phyloP scores from a whole-genome alignment of 1,140 invertebrate genomes.

The Geopemphigus sp. region DNA sequence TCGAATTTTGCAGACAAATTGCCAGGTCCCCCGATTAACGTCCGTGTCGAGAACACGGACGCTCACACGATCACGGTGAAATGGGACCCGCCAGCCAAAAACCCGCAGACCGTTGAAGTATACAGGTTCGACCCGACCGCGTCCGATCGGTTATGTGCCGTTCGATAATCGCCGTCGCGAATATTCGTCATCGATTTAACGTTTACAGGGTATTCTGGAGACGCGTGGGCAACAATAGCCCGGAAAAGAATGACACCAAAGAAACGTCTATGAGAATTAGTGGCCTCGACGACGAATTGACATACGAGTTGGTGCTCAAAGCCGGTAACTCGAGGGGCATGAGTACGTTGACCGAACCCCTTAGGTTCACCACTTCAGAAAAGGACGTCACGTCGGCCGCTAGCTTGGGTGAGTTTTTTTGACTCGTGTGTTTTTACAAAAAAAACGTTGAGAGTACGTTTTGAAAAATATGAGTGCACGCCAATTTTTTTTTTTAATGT shows the following conservation, averaged over 20 bases:
- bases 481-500: not conserved
- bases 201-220: constrained; percentile 59
- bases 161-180: not conserved
- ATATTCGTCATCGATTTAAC: not conserved
- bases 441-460: not conserved
- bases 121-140: constrained; percentile 61
- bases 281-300: constrained; percentile 67
- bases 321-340: constrained; percentile 77
- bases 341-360: constrained; percentile 68
- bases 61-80: constrained; percentile 62
- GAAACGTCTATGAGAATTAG: constrained; percentile 66
- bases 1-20: constrained; percentile 57
- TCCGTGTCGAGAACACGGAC: constrained; percentile 64
- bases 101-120: constrained; percentile 76
- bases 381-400: constrained; percentile 66
- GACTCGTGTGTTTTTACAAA: not conserved
- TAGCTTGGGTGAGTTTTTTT: constrained; percentile 58
- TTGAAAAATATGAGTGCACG: not conserved
- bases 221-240: constrained; percentile 56
- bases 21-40: constrained; percentile 74
- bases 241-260: constrained; percentile 70
- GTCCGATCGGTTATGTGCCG: not conserved
- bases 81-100: constrained; percentile 77
- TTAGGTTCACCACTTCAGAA: constrained; percentile 68
- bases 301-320: constrained; percentile 77